Base-by-base conservation (phyloP, 2,113 vertebrate genomes). In the Edolisoma coerulescens region DNA sequence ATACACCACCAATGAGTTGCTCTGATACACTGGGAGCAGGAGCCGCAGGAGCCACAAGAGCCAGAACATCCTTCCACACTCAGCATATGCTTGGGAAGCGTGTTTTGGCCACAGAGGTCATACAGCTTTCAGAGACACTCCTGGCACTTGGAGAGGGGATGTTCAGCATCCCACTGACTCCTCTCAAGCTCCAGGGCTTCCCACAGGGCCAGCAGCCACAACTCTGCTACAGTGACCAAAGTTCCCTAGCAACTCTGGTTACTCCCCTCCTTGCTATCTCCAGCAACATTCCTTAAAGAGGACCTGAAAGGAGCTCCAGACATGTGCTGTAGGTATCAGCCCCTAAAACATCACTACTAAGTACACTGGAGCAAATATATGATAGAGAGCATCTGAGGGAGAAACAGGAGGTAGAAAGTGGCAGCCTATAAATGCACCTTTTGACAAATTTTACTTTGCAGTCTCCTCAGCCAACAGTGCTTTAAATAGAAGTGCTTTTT, bases 81-180 rank as follows among this genome's bases (percentile, higher is more conserved):
- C 42, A 57, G 28, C 13, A 78, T 10, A 13, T 4, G 45, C 32
- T 49, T 60, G 59, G 39, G 56, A 53, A 63, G 57, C 4, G 4
- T 22, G 16, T 56, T 85, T 85, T 60, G 61, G 67, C n/a, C 57
- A 88, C 30, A 45, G 67, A 84, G 16, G 50, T 57, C n/a, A 61
- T 2, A 30, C 5, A 60, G 39, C 49, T 49, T 84, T 68, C 54
- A 86, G 42, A 95, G 21, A 14, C 2, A 2, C 22, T 73, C 12
- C 30, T 8, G 1, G 33, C 22, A 54, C 21, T 22, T 3, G 1
- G 7, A 60, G 21, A 54, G 20, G n/a, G 53, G 11, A 79, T 16
- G n/a, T 22, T 39, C 1, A 1, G 28, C 42, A 87, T 39, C 50
- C 45, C 33, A 50, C 11, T 0, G 0, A 63, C 39, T 10, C 23